phyloP scores from a whole-genome alignment of 2,797 vertebrate genomes.

The Eurystomus glaucurus region DNA sequence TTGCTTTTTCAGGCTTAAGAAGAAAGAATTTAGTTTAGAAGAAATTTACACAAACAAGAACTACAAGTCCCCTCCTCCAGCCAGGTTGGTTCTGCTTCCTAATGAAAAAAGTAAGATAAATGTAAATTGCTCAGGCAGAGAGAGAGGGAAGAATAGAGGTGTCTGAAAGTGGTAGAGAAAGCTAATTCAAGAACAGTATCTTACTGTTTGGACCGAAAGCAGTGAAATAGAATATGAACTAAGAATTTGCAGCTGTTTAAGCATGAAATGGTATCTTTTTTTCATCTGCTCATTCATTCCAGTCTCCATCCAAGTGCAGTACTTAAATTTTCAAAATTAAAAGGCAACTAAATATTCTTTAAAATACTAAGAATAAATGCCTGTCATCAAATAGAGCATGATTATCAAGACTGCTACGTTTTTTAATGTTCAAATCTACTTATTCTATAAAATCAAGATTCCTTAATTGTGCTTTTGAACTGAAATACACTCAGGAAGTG shows the following conservation, averaged over 20 bases:
- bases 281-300: neutral
- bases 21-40: constrained; percentile 97
- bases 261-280: neutral
- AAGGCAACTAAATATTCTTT: neutral
- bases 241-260: neutral
- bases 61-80: constrained; percentile 92
- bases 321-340: neutral
- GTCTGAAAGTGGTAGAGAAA: neutral
- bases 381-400: neutral
- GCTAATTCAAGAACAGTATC: neutral
- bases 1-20: constrained; percentile 89
- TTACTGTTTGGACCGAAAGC: neutral
- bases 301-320: neutral
- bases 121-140: neutral
- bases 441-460: neutral
- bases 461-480: neutral
- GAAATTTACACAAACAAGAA: constrained; percentile 99
- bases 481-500: neutral
- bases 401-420: neutral
- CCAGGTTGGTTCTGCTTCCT: constrained; percentile 85
- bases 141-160: neutral
- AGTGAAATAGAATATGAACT: neutral
- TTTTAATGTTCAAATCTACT: neutral
- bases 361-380: neutral
- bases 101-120: neutral